Percentiles rank a stretch among this genome's conserved stretches.
Conservation (phyloP, 2,797 vertebrate genomes). For the Buphagus erythrorhynchus region DNA sequence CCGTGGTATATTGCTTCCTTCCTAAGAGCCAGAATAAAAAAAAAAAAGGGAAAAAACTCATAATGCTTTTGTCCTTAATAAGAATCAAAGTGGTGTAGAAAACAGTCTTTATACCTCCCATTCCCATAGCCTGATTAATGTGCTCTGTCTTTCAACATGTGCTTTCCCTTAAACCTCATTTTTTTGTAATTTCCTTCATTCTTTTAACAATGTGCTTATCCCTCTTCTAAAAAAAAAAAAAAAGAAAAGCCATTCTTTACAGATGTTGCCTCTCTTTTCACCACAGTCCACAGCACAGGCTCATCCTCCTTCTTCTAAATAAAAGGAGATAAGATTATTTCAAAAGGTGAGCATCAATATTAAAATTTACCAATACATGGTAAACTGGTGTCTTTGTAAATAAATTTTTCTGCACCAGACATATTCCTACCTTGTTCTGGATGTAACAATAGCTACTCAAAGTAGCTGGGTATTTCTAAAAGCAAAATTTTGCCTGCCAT, state of each 20-base stretch:
- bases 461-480: background rate
- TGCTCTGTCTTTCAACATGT: slow-evolving; percentile 63
- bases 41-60: background rate
- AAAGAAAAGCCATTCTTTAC: slow-evolving; percentile 25
- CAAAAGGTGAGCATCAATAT: background rate
- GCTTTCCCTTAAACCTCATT: slow-evolving; percentile 65
- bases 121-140: slow-evolving; percentile 53
- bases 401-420: background rate
- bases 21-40: background rate
- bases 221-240: background rate
- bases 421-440: background rate
- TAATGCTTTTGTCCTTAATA: slow-evolving; percentile 39
- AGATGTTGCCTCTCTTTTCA: slow-evolving; percentile 48
- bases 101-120: slow-evolving; percentile 44
- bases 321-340: background rate
- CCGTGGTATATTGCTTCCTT: slow-evolving; percentile 23
- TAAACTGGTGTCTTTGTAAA: background rate
- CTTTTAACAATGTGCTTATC: slow-evolving; percentile 63
- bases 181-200: slow-evolving; percentile 68
- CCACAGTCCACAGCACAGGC: background rate
- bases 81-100: slow-evolving; percentile 55
- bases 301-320: background rate
- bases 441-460: background rate
- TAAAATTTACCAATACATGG: background rate
- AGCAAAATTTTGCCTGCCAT: background rate